Base-by-base conservation (phyloP, 2,797 vertebrate genomes). In the Nasua narica region DNA sequence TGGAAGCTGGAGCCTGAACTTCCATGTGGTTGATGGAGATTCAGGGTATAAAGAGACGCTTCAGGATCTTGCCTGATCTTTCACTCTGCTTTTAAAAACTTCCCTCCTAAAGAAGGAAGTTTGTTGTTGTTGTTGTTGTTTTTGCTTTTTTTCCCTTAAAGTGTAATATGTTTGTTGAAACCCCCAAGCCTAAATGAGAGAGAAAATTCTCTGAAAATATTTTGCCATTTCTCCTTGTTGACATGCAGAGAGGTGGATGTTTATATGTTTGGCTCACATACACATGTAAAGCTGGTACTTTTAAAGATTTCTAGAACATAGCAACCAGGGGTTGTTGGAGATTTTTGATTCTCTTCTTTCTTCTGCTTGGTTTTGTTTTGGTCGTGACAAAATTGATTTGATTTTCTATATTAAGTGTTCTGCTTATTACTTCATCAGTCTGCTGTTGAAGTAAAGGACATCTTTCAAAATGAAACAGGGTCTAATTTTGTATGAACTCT, bases 1-100 rank as follows among this genome's bases (percentile, higher is more conserved):
- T 98, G 98, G 98, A 98, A 87, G 91, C 94, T 97, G 94, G 29
- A 97, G 97, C 97, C 98, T 98, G 98, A 98, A 98, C 98, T 98
- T 98, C 97, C 98, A 98, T 98, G 98, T 98, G 96, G 90, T 92
- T 97, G 77, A 77, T 90, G 87, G 92, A 89, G 62, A 96, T 77
- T 88, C 88, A 74, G 92, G 40, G 37, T 79, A 69, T 77, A 86
- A 85, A 74, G 77, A 79, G 48, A 94, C 18, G 11, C 90, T 70
- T 46, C 81, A 92, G 83, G 65, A 90, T 94, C 79, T 90, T 65
- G 76, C 74, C 50, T 87, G 46, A 79, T 96, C 85, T 91, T 89
- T 91, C n/a, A 76, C 60, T 84, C 40, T 87, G 81, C 67, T 93
- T 97, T 91, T 83, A 23, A 90, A 92, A 98, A 97, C 93, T 97